These are phyloP conservation scores for Aplodontia rufa DNA, from an alignment of 2,113 vertebrate genomes.

Conservation along the genomic window DNA sequence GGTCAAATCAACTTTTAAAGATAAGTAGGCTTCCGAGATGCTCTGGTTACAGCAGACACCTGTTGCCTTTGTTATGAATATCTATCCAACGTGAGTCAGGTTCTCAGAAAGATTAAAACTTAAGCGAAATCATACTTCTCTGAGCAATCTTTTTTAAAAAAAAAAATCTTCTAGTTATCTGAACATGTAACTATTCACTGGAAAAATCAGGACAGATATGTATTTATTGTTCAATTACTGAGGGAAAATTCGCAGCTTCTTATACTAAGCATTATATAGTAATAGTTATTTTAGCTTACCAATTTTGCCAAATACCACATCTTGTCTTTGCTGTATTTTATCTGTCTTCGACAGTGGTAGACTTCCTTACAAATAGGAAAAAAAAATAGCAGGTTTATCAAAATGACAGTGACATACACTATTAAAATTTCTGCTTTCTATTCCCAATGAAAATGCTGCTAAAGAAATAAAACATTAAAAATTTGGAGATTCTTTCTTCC, in stretches of 20 bases:
- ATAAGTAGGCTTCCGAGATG: background rate
- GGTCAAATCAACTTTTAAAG: background rate
- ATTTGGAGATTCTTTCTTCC: background rate
- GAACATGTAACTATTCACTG: background rate
- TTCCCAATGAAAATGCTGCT: background rate
- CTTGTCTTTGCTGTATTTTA: slow-evolving; percentile 98
- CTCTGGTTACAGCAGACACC: background rate
- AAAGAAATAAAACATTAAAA: slow-evolving; percentile 31
- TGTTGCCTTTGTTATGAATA: background rate
- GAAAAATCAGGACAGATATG: background rate
- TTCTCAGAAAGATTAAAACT: slow-evolving; percentile 31
- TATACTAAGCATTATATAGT: background rate
- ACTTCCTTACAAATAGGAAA: slow-evolving; percentile 87
- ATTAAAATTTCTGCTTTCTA: background rate
- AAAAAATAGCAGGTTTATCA: background rate
- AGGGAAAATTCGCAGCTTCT: background rate
- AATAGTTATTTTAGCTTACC: slow-evolving; percentile 85
- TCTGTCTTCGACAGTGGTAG: slow-evolving; percentile 93
- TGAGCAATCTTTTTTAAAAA: background rate
- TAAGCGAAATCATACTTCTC: slow-evolving; percentile 1
- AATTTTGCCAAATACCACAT: slow-evolving; percentile 99
- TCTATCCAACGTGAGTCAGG: background rate
- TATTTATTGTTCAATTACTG: background rate
- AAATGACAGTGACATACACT: background rate
- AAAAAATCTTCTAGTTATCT: background rate